phyloP scores from a whole-genome alignment of 1,140 invertebrate genomes.

The Planococcus citri region DNA sequence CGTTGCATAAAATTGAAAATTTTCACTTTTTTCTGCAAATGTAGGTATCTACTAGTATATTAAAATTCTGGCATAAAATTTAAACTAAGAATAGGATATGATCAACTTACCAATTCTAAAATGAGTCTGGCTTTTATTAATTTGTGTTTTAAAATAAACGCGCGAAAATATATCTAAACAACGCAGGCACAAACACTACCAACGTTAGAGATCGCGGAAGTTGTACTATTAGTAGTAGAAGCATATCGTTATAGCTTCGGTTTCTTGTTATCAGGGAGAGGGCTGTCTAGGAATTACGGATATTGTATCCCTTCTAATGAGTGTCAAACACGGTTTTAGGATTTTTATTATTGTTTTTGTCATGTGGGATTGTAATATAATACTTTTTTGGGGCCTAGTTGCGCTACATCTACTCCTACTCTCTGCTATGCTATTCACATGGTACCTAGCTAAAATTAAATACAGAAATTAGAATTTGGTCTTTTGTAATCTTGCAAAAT shows the following conservation, averaged over 20 bases:
- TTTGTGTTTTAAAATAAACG: neutral
- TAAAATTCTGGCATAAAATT: no score
- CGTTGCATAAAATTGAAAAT: no score
- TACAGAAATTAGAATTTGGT: no score
- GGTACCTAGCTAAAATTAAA: no score
- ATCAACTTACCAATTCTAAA: neutral
- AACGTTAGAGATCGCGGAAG: neutral
- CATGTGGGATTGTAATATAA: neutral
- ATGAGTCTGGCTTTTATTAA: neutral
- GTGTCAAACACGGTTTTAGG: neutral
- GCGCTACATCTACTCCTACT: no score
- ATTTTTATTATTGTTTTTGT: neutral
- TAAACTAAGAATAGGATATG: neutral
- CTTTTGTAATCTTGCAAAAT: no score
- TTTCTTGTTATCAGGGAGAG: neutral
- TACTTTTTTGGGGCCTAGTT: neutral
- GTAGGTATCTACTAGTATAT: neutral
- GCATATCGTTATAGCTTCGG: neutral
- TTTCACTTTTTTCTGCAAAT: no score
- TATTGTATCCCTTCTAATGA: slow-evolving; percentile 3
- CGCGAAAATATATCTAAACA: neutral
- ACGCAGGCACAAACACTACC: neutral
- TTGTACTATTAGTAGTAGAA: neutral
- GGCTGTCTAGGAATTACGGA: neutral
- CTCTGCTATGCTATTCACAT: no score